Evolutionary conservation across 2,113 vertebrate species (phyloP), one percentile per base, ranked within the genome.

Genomic region (Loxodonta africana): DNA sequence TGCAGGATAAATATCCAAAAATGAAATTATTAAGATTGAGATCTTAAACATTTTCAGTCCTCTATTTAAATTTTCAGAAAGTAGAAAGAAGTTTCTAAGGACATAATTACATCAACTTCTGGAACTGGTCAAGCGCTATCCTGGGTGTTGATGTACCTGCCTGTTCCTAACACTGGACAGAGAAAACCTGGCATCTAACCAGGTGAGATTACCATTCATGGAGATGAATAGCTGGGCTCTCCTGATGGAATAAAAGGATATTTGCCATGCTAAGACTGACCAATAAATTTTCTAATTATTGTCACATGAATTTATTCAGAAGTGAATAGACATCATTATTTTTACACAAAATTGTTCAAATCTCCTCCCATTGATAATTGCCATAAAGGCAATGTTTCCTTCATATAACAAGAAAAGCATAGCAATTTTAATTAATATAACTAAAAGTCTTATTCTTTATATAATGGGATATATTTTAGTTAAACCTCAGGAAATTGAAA

Each of bases 401-500:
- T 97, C 77, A 10, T 74, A 57, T 44, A 92, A 83, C 53, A 67
- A 93, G n/a, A 88, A 82, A 77, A 67, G 65, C 73, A 83, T 78
- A 60, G 60, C 9, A 86, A 44, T 69, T 63, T 90, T 78, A 90
- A 83, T 26, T 87, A 60, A 62, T 44, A 37, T 30, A 83, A 60
- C 23, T 71, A 74, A 90, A 86, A 76, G 44, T 69, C 2, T 62
- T n/a, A 48, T 85, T 88, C 23, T 94, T 82, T 84, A 48, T 41
- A 84, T 46, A 88, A 84, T 15, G 23, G 25, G 33, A 84, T 37
- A 73, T 17, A 76, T 90, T 95, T 94, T 90, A 82, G 41, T 48
- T 84, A 57, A 91, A 88, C 30, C 93, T 57, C 10, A 76, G 65
- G 65, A 91, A 84, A 90, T 46, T 44, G 46, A 95, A 95, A 91